Base-by-base conservation (phyloP, 2,113 vertebrate genomes). In the Hypanus sabinus region DNA sequence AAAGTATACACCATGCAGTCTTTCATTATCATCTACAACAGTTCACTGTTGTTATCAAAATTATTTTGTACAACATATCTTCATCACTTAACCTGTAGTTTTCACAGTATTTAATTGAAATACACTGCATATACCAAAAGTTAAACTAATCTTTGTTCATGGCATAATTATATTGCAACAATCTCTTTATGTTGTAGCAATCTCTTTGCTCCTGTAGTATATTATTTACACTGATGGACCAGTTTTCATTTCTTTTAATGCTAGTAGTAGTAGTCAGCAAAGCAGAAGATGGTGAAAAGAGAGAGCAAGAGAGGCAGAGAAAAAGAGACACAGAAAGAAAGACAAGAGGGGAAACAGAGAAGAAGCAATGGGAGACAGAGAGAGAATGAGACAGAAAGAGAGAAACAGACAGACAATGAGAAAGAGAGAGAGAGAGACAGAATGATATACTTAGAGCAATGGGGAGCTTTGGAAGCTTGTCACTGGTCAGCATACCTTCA, bases 101-200 rank as follows among this genome's bases (percentile, higher is more conserved):
- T 73, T 90, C 30, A 88, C 55, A 11, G 57, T 62, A 16, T 46
- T 30, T 30, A 60, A 90, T 33, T 68, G 14, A 90, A 90, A 90
- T 65, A 68, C 22, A 55, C 33, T 93, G 68, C 70, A 93, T 12
- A 3, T 20, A 30, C 38, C 71, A 62, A 33, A 92, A n/a, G 65
- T 71, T 36, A 92, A 93, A 93, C 38, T n/a, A 55, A 36, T 65
- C 88, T 36, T 55, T 73, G 91, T 93, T 73, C 38, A 46, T 46
- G 71, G n/a, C 70, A 68, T 65, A 68, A 92, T 71, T 30, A 20
- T 36, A 18, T 38, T n/a, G 57, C 65, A 36, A n/a, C 18, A 7
- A 62, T 33, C 65, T 33, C 2, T 90, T 24, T 18, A 22, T 36
- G n/a, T 46, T 33, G 60, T 91, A 36, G n/a, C 18, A 3, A 70